These are phyloP conservation scores for Serranus cabrilla DNA, from an alignment of 2,797 vertebrate genomes.

Conservation along the genomic window DNA sequence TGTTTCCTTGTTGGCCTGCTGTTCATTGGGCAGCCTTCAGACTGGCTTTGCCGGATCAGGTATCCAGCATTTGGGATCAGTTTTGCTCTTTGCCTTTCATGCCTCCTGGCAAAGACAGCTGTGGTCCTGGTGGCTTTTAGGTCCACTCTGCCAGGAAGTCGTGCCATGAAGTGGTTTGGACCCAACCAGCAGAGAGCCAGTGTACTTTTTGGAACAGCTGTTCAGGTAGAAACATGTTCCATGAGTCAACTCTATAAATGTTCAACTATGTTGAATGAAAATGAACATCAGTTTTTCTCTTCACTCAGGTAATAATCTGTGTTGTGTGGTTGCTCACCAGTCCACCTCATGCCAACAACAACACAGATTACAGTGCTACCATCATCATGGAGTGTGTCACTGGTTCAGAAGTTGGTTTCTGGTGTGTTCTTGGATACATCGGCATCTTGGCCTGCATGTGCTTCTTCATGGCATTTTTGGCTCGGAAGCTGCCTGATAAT, in stretches of 20 bases:
- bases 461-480: no score
- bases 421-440: conserved; percentile 49
- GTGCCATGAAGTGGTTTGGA: conserved; percentile 81
- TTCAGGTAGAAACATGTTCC: neutral
- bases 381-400: conserved; percentile 80
- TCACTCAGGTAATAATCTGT: conserved; percentile 75
- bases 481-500: no score
- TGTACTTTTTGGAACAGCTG: conserved; percentile 73
- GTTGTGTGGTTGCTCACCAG: conserved; percentile 76
- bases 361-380: conserved; percentile 68
- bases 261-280: neutral
- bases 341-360: conserved; percentile 76
- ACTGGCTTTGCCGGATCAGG: conserved; percentile 80
- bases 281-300: neutral
- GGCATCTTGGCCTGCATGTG: no score
- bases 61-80: conserved; percentile 84
- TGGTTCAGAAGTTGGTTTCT: conserved; percentile 81
- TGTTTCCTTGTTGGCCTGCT: conserved; percentile 82
- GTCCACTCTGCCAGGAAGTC: conserved; percentile 77
- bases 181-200: conserved; percentile 77
- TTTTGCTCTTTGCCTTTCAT: conserved; percentile 85
- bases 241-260: neutral
- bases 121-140: conserved; percentile 84
- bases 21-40: conserved; percentile 83
- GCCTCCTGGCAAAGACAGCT: conserved; percentile 83